A percentile compares a stretch with the other conserved stretches of the same genome.
phyloP scores from a whole-genome alignment of 2,888 invertebrate genomes.

The Microctonus aethiopoides region DNA sequence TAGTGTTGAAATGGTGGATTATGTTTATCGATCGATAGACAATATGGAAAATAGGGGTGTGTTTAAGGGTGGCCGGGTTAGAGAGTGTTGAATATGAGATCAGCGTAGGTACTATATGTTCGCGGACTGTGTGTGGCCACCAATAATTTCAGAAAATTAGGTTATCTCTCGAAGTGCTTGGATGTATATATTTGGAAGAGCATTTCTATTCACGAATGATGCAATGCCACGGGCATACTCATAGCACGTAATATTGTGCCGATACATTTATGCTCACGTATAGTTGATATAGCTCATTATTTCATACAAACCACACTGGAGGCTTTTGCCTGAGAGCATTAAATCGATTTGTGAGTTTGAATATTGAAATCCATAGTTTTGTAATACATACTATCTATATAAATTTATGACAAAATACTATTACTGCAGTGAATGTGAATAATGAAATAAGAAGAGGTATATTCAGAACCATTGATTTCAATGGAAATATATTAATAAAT shows the following conservation, averaged over 20 bases:
- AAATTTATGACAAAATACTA: not conserved
- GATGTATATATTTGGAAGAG: conserved; percentile 33
- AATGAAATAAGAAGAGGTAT: not conserved
- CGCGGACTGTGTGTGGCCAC: conserved; percentile 36
- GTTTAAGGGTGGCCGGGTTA: not conserved
- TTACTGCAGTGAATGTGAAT: not conserved
- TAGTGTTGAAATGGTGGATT: not conserved
- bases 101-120: not conserved
- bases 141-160: conserved; percentile 54
- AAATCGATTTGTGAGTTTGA: conserved; percentile 27
- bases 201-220: conserved; percentile 3
- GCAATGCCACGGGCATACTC: not conserved
- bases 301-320: conserved; percentile 22
- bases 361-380: conserved; percentile 19
- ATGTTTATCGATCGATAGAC: conserved; percentile 10
- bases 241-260: conserved; percentile 29
- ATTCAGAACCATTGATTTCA: not conserved
- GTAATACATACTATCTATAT: conserved; percentile 9
- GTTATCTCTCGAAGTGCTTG: conserved; percentile 42
- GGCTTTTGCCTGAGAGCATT: not conserved
- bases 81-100: conserved; percentile 11
- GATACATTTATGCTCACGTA: conserved; percentile 39
- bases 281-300: conserved; percentile 33
- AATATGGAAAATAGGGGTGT: not conserved
- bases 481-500: not conserved